Evolutionary conservation across 2,888 invertebrate genomes (phyloP), one percentile per base, ranked within the genome.

Genomic region (Amblyteles armatorius): DNA sequence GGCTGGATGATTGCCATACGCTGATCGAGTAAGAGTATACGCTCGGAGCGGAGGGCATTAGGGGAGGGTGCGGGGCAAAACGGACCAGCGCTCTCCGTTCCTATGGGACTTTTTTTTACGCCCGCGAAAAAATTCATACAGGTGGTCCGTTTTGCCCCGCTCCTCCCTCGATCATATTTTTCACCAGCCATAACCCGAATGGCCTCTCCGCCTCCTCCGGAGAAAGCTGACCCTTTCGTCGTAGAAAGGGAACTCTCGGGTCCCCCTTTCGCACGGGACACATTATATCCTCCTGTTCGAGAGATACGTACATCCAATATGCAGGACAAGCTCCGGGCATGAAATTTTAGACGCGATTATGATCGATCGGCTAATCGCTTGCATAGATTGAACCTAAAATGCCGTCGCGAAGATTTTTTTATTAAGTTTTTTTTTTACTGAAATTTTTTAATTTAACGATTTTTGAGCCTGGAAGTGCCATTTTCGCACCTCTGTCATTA

Each of bases 181-280:
- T 7, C 19, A 52, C 19, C n/a, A 52, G 19, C 52, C 19, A 19
- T 19, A 26, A 57, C 33, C 74, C 33, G 74, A 63, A 76, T 65
- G 65, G 57, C 57, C 74, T 63, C 74, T 65, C 50, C 74, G 19
- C 33, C 50, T 65, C 7, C 65, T 76, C 63, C 33, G 74, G 67
- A 79, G 84, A 84, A 84, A 84, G 84, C 79, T 76, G 84, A 84
- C 63, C 84, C 74, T 79, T 81, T 77, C 69, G 55, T 77, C 60
- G 77, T 65, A 55, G 74, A 82, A 76, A 79, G 19, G 60, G 57
- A 63, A 52, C 29, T 68, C 73, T 29, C 73, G 72, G 69, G 69
- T 33, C 44, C 74, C 74, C 44, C 55, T 71, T 76, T 69, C 50
- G 33, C 68, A 73, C 77, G 60, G 22, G 84, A 76, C 65, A 84